Conservation (phyloP, 2,113 vertebrate species). For the Patagioenas fasciata region DNA sequence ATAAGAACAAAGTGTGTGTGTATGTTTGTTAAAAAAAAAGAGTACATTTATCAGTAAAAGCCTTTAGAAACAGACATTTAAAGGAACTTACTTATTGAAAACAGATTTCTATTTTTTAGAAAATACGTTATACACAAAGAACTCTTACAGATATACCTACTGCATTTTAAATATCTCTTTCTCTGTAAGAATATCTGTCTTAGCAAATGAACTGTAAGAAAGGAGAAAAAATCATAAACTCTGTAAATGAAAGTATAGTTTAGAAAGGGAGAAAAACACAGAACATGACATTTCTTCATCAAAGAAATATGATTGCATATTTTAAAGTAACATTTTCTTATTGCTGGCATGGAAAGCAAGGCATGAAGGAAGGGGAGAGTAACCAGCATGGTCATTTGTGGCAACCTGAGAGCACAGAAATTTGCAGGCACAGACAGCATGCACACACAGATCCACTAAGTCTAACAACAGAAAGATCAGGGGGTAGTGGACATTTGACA, state of each 20-base stretch:
- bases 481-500: neutral
- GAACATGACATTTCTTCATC: neutral
- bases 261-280: neutral
- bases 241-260: neutral
- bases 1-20: neutral
- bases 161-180: neutral
- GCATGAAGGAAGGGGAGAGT: neutral
- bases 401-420: neutral
- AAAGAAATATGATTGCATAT: neutral
- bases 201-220: neutral
- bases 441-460: neutral
- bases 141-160: neutral
- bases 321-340: neutral
- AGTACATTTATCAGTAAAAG: neutral
- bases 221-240: neutral
- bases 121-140: neutral
- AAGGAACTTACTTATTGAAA: neutral
- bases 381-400: neutral
- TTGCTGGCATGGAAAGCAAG: neutral
- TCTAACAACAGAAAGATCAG: rapidly evolving
- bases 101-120: neutral
- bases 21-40: neutral
- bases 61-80: neutral
- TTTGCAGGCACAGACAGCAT: neutral
- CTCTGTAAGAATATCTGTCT: neutral